phyloP scores from a whole-genome alignment of 2,888 invertebrate species.

The Pseudolycoriella hygida region DNA sequence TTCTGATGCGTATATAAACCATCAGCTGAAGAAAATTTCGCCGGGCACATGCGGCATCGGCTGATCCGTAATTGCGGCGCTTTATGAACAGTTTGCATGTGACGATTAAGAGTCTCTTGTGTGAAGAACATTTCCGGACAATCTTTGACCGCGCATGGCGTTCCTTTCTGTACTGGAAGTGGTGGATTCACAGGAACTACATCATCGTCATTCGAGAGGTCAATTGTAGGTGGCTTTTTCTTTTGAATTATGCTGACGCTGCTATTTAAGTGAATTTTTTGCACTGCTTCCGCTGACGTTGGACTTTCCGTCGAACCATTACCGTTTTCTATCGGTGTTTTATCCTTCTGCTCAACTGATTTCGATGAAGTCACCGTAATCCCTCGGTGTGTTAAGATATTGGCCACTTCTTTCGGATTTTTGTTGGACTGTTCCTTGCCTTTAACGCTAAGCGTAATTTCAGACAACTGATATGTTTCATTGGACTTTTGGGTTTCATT shows the following conservation, averaged over 20 bases:
- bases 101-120: constrained; percentile 30
- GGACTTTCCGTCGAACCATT: constrained; percentile 26
- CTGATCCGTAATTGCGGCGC: constrained; percentile 6
- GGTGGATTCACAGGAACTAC: neutral
- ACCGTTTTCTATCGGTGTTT: constrained; percentile 5
- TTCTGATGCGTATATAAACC: constrained; percentile 43
- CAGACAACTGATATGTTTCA: constrained; percentile 43
- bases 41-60: constrained; percentile 52
- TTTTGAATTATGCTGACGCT: constrained; percentile 43
- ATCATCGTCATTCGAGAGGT: constrained; percentile 6
- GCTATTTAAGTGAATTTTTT: constrained; percentile 33
- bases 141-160: constrained; percentile 19
- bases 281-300: constrained; percentile 21
- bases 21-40: constrained; percentile 47
- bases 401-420: constrained; percentile 59
- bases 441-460: constrained; percentile 47
- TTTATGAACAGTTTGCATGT: constrained; percentile 20
- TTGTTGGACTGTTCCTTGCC: constrained; percentile 1
- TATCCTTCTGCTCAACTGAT: constrained; percentile 18
- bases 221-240: constrained; percentile 18
- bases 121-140: constrained; percentile 32
- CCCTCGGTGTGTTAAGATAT: constrained; percentile 56
- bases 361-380: constrained; percentile 56
- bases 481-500: neutral
- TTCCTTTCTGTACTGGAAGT: constrained; percentile 8